Conservation (phyloP, 2,888 invertebrate species). For the Noctua pronuba region DNA sequence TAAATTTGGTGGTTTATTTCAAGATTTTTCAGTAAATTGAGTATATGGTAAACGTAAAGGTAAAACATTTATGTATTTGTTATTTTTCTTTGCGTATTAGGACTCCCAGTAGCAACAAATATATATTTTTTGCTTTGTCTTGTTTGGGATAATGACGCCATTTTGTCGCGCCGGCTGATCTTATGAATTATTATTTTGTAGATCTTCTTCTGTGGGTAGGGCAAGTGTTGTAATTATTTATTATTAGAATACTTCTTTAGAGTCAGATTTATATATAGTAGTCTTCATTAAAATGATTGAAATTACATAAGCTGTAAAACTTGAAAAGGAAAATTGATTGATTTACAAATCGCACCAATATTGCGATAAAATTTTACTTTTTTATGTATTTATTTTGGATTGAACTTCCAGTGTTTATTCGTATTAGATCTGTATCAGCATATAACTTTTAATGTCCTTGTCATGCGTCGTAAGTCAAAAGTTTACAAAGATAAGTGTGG, state of each 20-base stretch:
- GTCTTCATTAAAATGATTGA: constrained; percentile 23
- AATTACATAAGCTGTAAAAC: constrained; percentile 67
- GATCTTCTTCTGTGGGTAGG: constrained; percentile 75
- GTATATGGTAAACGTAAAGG: constrained; percentile 79
- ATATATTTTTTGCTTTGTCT: constrained; percentile 77
- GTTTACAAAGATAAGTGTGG: constrained; percentile 47
- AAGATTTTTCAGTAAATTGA: constrained; percentile 77
- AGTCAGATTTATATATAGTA: constrained; percentile 61
- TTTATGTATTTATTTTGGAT: constrained; percentile 31
- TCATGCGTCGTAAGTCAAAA: constrained; percentile 34
- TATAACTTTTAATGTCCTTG: constrained; percentile 16
- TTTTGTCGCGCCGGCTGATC: constrained; percentile 91
- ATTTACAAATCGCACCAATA: constrained; percentile 62
- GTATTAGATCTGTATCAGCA: constrained; percentile 10
- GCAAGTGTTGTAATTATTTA: constrained; percentile 71
- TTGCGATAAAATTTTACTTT: constrained; percentile 54
- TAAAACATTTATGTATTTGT: constrained; percentile 54
- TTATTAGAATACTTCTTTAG: constrained; percentile 63
- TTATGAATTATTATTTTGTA: constrained; percentile 82
- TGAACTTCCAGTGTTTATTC: constrained; percentile 14
- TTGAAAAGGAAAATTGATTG: constrained; percentile 62
- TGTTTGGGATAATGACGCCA: constrained; percentile 89
- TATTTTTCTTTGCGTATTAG: constrained; percentile 25
- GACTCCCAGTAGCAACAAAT: constrained; percentile 36
- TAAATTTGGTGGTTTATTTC: constrained; percentile 82